Evolutionary conservation across 2,888 invertebrate species (phyloP).

Genomic region (Craniophora ligustri): DNA sequence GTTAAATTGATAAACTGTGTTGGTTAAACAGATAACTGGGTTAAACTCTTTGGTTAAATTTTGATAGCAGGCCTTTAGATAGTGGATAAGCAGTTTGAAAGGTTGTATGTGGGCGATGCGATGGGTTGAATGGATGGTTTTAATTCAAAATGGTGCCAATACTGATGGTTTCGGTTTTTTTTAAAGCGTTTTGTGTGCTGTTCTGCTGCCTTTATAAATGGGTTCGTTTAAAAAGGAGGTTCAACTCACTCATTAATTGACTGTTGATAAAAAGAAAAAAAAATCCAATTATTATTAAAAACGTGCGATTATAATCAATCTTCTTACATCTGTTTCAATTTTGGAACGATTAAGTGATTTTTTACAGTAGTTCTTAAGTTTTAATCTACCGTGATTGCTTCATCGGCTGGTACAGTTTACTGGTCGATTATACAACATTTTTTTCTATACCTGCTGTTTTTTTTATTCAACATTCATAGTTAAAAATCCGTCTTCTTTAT

Average conservation of each 20-base stretch:
- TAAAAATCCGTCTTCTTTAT: too few relatives aligned
- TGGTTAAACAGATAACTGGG: conserved; percentile 74
- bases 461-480: too few relatives aligned
- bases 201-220: too few relatives aligned
- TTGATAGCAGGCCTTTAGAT: conserved; percentile 58
- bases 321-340: conserved; percentile 32
- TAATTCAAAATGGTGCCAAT: not conserved
- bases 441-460: not conserved
- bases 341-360: conserved; percentile 29
- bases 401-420: conserved; percentile 26
- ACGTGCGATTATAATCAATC: conserved; percentile 45
- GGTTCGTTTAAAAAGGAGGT: too few relatives aligned
- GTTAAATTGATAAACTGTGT: conserved; percentile 64
- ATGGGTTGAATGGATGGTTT: not conserved
- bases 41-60: conserved; percentile 70
- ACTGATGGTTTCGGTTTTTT: not conserved
- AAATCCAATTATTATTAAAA: conserved; percentile 20
- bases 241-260: too few relatives aligned
- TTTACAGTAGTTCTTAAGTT: conserved; percentile 32
- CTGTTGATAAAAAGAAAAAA: too few relatives aligned
- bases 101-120: not conserved
- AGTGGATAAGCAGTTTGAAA: conserved; percentile 19
- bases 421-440: conserved; percentile 25
- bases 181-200: not conserved
- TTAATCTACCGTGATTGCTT: conserved; percentile 29